phyloP scores from a whole-genome alignment of 1,140 invertebrate species.

The Charaxes varanes region DNA sequence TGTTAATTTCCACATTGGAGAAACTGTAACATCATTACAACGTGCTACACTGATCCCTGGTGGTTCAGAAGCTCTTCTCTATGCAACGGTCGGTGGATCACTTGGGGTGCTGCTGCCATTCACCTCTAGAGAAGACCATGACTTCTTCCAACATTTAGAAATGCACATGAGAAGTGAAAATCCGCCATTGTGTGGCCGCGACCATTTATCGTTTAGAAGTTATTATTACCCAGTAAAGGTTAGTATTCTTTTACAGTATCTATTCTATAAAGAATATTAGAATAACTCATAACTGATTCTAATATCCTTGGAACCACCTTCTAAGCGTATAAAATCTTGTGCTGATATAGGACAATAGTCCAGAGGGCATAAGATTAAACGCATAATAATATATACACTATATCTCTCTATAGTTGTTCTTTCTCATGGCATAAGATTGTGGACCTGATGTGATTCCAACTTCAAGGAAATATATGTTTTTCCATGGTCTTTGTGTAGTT shows the following conservation, averaged over 20 bases:
- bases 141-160: slow-evolving; percentile 99
- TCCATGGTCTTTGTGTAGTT: too few relatives aligned
- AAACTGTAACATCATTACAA: slow-evolving; percentile 92
- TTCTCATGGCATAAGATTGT: background rate
- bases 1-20: slow-evolving; percentile 96
- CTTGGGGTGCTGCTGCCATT: slow-evolving; percentile 98
- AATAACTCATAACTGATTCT: too few relatives aligned
- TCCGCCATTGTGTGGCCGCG: slow-evolving; percentile 95
- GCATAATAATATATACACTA: too few relatives aligned
- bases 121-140: slow-evolving; percentile 98
- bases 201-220: slow-evolving; percentile 97
- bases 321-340: too few relatives aligned
- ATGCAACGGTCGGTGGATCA: slow-evolving; percentile 95
- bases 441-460: too few relatives aligned
- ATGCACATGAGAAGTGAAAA: slow-evolving; percentile 99
- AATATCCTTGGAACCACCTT: too few relatives aligned
- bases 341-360: too few relatives aligned
- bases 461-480: too few relatives aligned
- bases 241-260: slow-evolving; percentile 25
- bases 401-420: too few relatives aligned
- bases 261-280: too few relatives aligned
- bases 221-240: slow-evolving; percentile 99
- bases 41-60: slow-evolving; percentile 98
- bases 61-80: slow-evolving; percentile 96
- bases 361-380: too few relatives aligned